Evolutionary conservation across 2,888 invertebrate species (phyloP).

Genomic region (Eueremaeus valkanovi): DNA sequence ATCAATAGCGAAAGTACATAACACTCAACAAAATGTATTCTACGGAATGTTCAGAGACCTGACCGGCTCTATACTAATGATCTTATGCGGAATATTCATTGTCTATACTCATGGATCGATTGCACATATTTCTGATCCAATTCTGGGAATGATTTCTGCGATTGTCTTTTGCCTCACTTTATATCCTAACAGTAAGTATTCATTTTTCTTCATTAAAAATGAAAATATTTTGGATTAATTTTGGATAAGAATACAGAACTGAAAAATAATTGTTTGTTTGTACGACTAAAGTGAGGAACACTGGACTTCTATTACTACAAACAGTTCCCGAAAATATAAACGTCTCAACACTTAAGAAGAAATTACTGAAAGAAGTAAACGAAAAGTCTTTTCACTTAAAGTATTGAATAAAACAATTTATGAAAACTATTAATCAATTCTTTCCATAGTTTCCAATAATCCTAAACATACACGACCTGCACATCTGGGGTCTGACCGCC

Average conservation of each 20-base stretch:
- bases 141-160: slow-evolving; percentile 70
- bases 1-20: not conserved
- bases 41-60: slow-evolving; percentile 45
- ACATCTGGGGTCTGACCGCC: slow-evolving; percentile 80
- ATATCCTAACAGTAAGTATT: slow-evolving; percentile 57
- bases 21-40: slow-evolving; percentile 36
- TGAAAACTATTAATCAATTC: not conserved
- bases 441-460: slow-evolving; percentile 62
- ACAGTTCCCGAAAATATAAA: slow-evolving; percentile 87
- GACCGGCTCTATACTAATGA: slow-evolving; percentile 69
- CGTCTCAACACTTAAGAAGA: slow-evolving; percentile 64
- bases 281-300: slow-evolving; percentile 91
- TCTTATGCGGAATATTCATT: slow-evolving; percentile 62
- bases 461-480: slow-evolving; percentile 76
- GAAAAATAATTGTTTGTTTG: too few species aligned
- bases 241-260: too few species aligned
- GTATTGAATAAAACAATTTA: not conserved
- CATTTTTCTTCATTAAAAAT: too few species aligned
- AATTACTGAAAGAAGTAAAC: slow-evolving; percentile 58
- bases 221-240: too few species aligned
- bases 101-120: slow-evolving; percentile 56
- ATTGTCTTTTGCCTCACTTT: slow-evolving; percentile 66
- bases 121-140: slow-evolving; percentile 70
- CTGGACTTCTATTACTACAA: slow-evolving; percentile 79
- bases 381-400: not conserved